Evolutionary conservation across 2,113 vertebrate genomes (phyloP), one percentile per base, ranked within the genome.

Genomic region (Cariama cristata): DNA sequence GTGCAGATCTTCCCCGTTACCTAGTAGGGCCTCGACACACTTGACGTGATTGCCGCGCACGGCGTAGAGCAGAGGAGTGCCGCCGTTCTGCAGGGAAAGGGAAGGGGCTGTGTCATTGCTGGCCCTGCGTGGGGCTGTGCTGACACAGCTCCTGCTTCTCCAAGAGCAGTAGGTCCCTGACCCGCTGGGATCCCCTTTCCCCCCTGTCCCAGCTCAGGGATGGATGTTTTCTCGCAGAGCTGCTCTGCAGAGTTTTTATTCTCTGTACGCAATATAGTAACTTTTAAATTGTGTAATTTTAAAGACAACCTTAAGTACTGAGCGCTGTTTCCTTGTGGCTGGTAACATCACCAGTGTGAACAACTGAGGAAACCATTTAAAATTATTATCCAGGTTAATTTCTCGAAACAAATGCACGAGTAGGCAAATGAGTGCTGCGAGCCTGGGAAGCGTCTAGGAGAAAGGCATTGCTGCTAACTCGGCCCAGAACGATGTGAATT

Each of bases 21-120:
- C 99, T 96, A 99, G 97, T 3, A 99, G 98, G 35, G 98, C 98
- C 97, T 99, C 98, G 4, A 99, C 99, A 20, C 99, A 99, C 98
- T 98, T 99, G 88, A 99, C 98, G 19, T 99, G 99, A 93, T 99
- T 99, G 40, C 99, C 99, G 3, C 99, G 98, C 58, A 99, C 99
- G 7, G 99, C 99, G 7, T 99, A 99, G 64, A 99, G 98, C 96
- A 99, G 98, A 14, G 99, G 99, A 1, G 99, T 99, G 66, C 99
- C 99, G 11, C 99, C 99, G 20, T 99, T 99, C 99, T 99, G 97
- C n/a, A 24, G 60, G 73, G 68, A 58, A 16, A 69, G 52, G 72
- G 49, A 89, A 40, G 55, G 22, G 26, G 79, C 86, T 33, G 6
- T 0, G 58, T 83, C 67, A 76, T 0, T 11, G 13, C 79, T 8